Evolutionary conservation across 2,113 vertebrate genomes (phyloP), one percentile per base, ranked within the genome.

Genomic region (Electrona antarctica): DNA sequence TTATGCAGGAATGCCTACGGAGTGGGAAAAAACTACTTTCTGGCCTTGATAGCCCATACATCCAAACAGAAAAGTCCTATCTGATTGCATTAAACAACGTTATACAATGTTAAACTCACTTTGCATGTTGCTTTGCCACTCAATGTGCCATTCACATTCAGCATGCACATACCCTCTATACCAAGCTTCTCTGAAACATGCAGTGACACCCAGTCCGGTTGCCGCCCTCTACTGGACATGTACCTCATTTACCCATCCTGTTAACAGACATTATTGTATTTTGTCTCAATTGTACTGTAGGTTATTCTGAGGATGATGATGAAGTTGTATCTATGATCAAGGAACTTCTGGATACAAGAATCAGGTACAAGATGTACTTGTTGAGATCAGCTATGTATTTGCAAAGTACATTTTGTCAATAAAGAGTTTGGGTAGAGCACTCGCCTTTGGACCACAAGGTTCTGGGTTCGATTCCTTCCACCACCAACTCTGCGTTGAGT

Each of bases 291-390:
- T 83, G 8, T 48, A 41, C 58, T 83, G 8, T 48, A 94, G 94
- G 82, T 86, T 10, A 76, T 47, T 91, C 85, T 67, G 93, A 94
- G 78, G 94, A 94, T 71, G 94, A 95, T 78, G 93, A 95, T 81
- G 94, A 94, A 7, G 69, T 93, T 80, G 92, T 94, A n/a, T 90
- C 85, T 6, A 92, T 94, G 85, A 94, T 95, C 77, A 95, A 94
- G 69, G 94, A 94, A 77, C 92, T 94, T 73, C 77, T 94, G 76
- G 93, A 95, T 71, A 94, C 84, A 63, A 85, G 94, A 74, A 94
- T 95, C 79, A 93, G 94, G 94, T 94, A 89, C 9, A 45, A 47
- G 79, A 54, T 60, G 3, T n/a, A 50, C 48, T 11, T 51, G 29
- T 50, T 33, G 15, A 13, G 10, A 4, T 46, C 14, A 54, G 13